Evolutionary conservation across 2,797 vertebrate genomes (phyloP).

Genomic region (Alauda arvensis): DNA sequence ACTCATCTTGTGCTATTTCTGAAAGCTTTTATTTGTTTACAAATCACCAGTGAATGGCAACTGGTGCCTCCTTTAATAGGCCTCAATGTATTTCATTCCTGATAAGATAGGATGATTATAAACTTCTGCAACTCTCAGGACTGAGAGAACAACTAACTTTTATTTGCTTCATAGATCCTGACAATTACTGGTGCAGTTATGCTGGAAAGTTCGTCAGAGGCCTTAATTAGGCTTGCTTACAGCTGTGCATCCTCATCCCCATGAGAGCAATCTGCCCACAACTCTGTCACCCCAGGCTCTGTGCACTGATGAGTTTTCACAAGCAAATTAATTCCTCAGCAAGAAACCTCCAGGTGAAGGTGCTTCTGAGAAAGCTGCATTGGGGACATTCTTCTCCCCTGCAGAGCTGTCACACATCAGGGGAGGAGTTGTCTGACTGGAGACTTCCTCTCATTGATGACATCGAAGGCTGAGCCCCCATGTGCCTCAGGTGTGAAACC

Average conservation of each 20-base stretch:
- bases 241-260: background rate
- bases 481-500: background rate
- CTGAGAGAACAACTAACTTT: background rate
- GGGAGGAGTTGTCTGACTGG: background rate
- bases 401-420: background rate
- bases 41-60: background rate
- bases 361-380: background rate
- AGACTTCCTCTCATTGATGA: background rate
- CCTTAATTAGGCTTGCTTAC: background rate
- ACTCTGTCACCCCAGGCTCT: background rate
- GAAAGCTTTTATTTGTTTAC: slow-evolving; percentile 8
- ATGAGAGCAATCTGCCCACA: background rate
- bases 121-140: background rate
- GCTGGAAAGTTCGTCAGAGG: background rate
- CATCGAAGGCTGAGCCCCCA: background rate
- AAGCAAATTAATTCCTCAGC: background rate
- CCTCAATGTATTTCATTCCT: background rate
- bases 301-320: background rate
- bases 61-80: background rate
- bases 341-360: background rate
- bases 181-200: background rate
- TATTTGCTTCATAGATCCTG: background rate
- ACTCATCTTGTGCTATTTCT: background rate
- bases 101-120: background rate
- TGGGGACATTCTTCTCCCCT: background rate